Evolutionary conservation across 2,113 vertebrate genomes (phyloP).

Genomic region (Sylvietta virens): DNA sequence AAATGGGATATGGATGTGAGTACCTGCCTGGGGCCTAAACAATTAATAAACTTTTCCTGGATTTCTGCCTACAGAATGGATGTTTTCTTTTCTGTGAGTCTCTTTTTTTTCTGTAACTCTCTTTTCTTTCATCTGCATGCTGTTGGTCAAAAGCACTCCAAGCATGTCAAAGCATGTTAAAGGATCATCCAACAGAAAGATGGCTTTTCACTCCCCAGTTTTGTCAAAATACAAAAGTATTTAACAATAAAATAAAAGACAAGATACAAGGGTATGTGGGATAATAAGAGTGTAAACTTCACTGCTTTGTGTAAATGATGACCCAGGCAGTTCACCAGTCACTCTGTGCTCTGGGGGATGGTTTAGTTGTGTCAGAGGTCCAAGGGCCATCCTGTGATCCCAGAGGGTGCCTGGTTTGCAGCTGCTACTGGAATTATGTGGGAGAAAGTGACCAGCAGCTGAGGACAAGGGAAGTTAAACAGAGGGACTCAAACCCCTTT

Average conservation of each 20-base stretch:
- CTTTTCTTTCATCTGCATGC: neutral
- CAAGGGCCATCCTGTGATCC: neutral
- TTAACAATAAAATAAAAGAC: neutral
- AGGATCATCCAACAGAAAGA: neutral
- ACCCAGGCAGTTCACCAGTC: neutral
- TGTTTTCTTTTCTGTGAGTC: neutral
- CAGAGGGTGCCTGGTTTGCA: neutral
- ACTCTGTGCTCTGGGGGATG: neutral
- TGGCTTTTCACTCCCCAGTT: neutral
- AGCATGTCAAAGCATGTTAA: rapidly evolving
- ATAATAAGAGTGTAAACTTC: neutral
- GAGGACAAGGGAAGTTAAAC: neutral
- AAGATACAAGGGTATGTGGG: neutral
- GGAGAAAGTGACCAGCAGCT: neutral
- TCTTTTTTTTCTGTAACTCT: neutral
- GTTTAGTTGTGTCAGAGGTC: neutral
- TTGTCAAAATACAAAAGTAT: neutral
- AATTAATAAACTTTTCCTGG: neutral
- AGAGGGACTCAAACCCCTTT: neutral
- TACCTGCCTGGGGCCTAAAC: neutral
- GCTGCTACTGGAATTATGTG: neutral
- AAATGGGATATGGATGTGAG: rapidly evolving
- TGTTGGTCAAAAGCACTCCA: neutral
- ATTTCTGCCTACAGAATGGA: neutral
- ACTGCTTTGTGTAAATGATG: neutral